Evolutionary conservation across 2,888 invertebrate genomes (phyloP), one percentile per base, ranked within the genome.

Genomic region (Stomorhina lunata): DNA sequence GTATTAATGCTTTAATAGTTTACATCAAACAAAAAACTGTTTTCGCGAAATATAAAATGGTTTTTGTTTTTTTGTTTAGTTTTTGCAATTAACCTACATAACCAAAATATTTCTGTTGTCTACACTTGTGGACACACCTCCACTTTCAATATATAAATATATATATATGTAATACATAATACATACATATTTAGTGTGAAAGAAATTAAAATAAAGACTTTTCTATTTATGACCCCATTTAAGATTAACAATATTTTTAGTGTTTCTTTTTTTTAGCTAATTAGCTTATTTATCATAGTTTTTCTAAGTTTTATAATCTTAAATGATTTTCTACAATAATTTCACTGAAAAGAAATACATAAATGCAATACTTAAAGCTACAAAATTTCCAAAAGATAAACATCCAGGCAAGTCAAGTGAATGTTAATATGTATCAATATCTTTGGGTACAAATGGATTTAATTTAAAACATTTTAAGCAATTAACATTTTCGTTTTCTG

Each of bases 1-100:
- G n/a, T n/a, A n/a, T n/a, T n/a, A n/a, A 34, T 55, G 32, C 43
- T 73, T n/a, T 43, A 73, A 63, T 75, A 5, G 32, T 65, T 45
- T 12, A 55, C 10, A 63, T 7, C 32, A n/a, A 17, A 34, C 12
- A 15, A 32, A 65, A 32, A 55, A 65, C 32, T 53, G 61, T 55
- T 32, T 45, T 34, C 43, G 22, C 10, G n/a, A 61, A 77, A 61
- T 29, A 6, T 57, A n/a, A n/a, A 25, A 59, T 76, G 20, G 29
- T 40, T 48, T 27, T 48, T 55, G 32, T 4, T 32, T n/a, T 65
- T 17, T 12, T 15, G 9, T 53, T 34, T 2, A 17, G 17, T 29
- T 61, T 9, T 20, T 17, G 4, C n/a, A 66, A 43, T 63, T 65
- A 73, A 65, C 40, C n/a, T 45, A 72, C 22, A 25, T 45, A n/a